Conservation (phyloP, 1,140 invertebrate species). For the Whitmania pigra region DNA sequence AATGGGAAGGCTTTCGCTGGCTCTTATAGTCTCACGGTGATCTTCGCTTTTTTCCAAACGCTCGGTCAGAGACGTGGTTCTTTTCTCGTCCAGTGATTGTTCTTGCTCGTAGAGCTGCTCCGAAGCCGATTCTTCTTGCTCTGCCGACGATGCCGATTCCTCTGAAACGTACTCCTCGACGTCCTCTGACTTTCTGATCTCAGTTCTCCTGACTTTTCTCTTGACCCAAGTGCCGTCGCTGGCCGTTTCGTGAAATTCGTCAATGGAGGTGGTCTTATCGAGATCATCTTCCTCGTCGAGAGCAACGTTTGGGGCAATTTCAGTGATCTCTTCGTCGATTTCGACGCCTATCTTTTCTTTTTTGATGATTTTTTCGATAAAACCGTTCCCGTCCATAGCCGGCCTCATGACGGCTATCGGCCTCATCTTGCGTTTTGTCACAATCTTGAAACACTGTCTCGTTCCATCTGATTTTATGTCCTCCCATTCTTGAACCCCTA, state of each 20-base stretch:
- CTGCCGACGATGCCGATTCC: not conserved
- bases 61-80: not conserved
- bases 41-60: not conserved
- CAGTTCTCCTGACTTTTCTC: constrained; percentile 16
- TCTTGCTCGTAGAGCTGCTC: not conserved
- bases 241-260: constrained; percentile 20
- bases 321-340: constrained; percentile 19
- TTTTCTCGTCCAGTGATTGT: not conserved
- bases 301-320: constrained; percentile 14
- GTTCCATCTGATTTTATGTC: not conserved
- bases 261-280: constrained; percentile 18
- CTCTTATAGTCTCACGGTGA: not conserved
- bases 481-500: constrained; percentile 8
- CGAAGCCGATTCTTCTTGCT: not conserved
- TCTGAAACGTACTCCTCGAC: too few species aligned
- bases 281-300: constrained; percentile 9
- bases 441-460: constrained; percentile 1
- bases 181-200: not conserved
- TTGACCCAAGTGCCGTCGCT: constrained; percentile 22
- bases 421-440: not conserved
- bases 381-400: not conserved
- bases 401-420: not conserved
- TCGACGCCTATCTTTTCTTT: constrained; percentile 21
- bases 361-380: constrained; percentile 6
- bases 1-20: not conserved